Conservation (phyloP, 2,888 invertebrate genomes). For the Drosophila neoperkinsi region DNA sequence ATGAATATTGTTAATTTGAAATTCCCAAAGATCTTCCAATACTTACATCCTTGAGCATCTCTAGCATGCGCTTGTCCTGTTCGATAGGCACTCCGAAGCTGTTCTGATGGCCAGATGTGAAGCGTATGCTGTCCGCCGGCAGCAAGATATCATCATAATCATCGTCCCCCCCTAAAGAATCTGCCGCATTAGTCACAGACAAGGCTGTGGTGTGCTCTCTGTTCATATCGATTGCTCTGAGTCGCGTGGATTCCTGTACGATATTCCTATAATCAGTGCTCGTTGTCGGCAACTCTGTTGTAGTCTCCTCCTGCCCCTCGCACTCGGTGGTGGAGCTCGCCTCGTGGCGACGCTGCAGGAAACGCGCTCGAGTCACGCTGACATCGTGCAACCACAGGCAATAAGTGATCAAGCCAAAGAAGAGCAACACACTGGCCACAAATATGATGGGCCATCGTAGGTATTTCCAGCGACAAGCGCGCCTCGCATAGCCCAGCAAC, state of each 20-base stretch:
- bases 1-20: neutral
- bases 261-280: slow-evolving; percentile 22
- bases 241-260: slow-evolving; percentile 69
- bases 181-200: slow-evolving; percentile 31
- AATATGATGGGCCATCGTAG: slow-evolving; percentile 82
- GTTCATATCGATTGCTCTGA: slow-evolving; percentile 51
- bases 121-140: slow-evolving; percentile 82
- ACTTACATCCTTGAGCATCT: slow-evolving; percentile 82
- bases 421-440: slow-evolving; percentile 76
- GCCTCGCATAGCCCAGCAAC: slow-evolving; percentile 65
- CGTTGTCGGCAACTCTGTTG: slow-evolving; percentile 24
- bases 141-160: slow-evolving; percentile 72
- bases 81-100: slow-evolving; percentile 88
- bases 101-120: slow-evolving; percentile 88
- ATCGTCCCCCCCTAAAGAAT: slow-evolving; percentile 32
- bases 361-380: slow-evolving; percentile 77
- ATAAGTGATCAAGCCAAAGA: slow-evolving; percentile 82
- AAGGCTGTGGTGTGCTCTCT: slow-evolving; percentile 42
- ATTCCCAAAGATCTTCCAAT: neutral
- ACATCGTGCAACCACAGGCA: slow-evolving; percentile 82
- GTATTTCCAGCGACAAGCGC: slow-evolving; percentile 79
- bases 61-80: slow-evolving; percentile 86
- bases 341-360: slow-evolving; percentile 71
- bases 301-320: slow-evolving; percentile 39
- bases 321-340: slow-evolving; percentile 40